Evolutionary conservation across 1,140 invertebrate genomes (phyloP), one percentile per base, ranked within the genome.

Genomic region (Ectropis grisescens): DNA sequence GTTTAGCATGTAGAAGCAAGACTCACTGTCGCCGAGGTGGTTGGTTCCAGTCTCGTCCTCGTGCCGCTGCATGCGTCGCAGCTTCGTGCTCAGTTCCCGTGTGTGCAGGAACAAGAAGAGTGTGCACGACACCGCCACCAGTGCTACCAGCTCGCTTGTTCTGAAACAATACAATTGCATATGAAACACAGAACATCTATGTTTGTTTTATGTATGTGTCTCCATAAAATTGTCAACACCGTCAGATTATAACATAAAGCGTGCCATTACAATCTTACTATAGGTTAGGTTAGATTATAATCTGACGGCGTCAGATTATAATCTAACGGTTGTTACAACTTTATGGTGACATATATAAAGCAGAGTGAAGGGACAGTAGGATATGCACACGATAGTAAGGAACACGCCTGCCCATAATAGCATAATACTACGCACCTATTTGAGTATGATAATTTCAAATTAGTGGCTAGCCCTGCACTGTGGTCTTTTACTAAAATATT

Each of bases 91-190:
- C 27, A 93, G 72, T 60, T 92, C 91, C 52, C 91, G 83, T 26
- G 91, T 93, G 82, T 93, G 91, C 30, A 93, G 82, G 62, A 93
- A 92, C 45, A 93, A 86, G 70, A 93, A 93, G 35, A 93, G 78
- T 8, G 91, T 92, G 48, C 89, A 91, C 25, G 91, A 92, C 26
- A 93, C 87, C 6, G 91, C 91, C 45, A 93, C 81, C 41, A 93
- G 67, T 11, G 91, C 91, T 35, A 93, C 87, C 52, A 93, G 80
- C 74, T 93, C 91, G 39, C 65, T 81, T n/a, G 82, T 83, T 42
- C 82, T 83, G 13, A 48, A 59, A 23, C 10, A 40, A 22, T 9
- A 13, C n/a, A 2, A 29, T 13, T 27, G 25, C 7, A 22, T 9
- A 22, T 22, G 9, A 4, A 9, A 22, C 19, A 9, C 4, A 22